Base-by-base conservation (phyloP, 2,888 invertebrate genomes). In the Troides oblongomaculatus region DNA sequence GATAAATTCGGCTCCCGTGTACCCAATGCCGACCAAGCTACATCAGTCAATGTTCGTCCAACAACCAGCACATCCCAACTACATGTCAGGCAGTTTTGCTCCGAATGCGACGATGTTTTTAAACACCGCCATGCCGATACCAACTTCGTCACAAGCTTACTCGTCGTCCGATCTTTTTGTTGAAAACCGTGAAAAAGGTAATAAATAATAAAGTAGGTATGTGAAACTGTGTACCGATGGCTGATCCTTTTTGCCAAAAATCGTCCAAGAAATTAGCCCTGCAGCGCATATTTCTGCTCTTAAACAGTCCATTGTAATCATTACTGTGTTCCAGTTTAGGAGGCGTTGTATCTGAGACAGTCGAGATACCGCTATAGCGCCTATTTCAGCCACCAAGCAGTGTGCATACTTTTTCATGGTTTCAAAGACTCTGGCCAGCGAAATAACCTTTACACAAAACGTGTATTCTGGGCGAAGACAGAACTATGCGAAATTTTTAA, bases 111-210 rank as follows among this genome's bases (percentile, higher is more conserved):
- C 76, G 58, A 60, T 76, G 43, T 73, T 70, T 61, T 74, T 75
- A 1, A 65, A 77, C 61, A 77, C 77, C 5, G 76, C 77, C 0
- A 46, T 36, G 1, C 12, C 58, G 12, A 36, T 17, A 21, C 7
- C 50, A 17, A 14, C 25, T 64, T 36, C 62, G 69, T 7, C 73
- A 21, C 78, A 78, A 36, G 75, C 73, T 1, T 88, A 89, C 71
- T 88, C 88, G 0, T 88, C 88, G 0, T 84, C 88, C 0, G 88
- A 87, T 71, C 64, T 80, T 2, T 87, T 86, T 70, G 70, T 77
- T 8, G 80, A 80, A 23, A 59, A 66, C 46, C 62, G 66, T 36
- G 39, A 64, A 4, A 65, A 63, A 8, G 53, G 30, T 0, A 62
- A 59, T 17, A 61, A 30, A 64, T 50, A 4, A 17, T 46, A 50